These are phyloP conservation scores for Cetonia aurata DNA, from an alignment of 2,888 invertebrate genomes.

Conservation along the genomic window DNA sequence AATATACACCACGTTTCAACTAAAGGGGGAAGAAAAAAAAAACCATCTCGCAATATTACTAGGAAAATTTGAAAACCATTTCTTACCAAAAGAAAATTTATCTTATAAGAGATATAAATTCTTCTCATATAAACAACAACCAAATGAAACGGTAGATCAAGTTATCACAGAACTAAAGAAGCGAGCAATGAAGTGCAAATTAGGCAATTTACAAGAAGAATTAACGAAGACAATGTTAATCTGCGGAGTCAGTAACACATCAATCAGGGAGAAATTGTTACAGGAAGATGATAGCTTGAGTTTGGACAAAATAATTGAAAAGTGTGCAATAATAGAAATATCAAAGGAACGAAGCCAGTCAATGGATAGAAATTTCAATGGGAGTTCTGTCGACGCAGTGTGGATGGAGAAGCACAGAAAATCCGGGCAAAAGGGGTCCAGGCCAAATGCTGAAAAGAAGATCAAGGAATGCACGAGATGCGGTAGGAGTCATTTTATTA, in stretches of 20 bases:
- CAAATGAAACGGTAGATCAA: constrained; percentile 50
- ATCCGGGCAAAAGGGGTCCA: too few species aligned
- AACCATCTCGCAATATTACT: constrained; percentile 46
- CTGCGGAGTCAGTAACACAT: constrained; percentile 48
- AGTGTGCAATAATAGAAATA: not conserved
- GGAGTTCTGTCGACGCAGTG: too few species aligned
- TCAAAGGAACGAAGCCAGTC: not conserved
- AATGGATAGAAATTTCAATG: too few species aligned
- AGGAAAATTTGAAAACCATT: constrained; percentile 51
- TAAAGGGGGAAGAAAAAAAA: constrained; percentile 46
- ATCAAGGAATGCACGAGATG: too few species aligned
- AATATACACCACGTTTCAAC: constrained; percentile 51
- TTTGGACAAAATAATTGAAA: constrained; percentile 46
- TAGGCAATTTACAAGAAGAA: constrained; percentile 48
- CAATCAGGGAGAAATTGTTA: constrained; percentile 49
- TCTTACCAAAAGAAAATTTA: constrained; percentile 48
- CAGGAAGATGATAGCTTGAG: constrained; percentile 49
- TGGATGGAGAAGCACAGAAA: too few species aligned
- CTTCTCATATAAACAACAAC: too few species aligned
- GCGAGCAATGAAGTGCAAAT: constrained; percentile 50
- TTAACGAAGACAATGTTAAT: constrained; percentile 51
- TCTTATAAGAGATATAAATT: constrained; percentile 46
- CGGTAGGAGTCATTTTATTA: too few species aligned
- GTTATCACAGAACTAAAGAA: constrained; percentile 51
- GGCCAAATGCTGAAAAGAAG: too few species aligned